phyloP scores from a whole-genome alignment of 1,140 invertebrate species.

The Papilio dardanus region DNA sequence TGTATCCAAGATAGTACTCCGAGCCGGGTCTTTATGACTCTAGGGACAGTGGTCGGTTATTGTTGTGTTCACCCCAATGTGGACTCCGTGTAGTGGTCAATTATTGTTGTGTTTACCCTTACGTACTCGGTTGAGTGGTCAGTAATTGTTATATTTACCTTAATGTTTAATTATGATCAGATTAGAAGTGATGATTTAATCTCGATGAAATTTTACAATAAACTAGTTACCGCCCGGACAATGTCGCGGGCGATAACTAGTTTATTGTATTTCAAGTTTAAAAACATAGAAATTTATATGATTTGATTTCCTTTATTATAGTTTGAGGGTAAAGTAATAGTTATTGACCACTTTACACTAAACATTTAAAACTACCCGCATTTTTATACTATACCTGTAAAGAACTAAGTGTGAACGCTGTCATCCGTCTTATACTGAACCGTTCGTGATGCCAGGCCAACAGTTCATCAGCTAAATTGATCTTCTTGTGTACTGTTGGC shows the following conservation, averaged over 20 bases:
- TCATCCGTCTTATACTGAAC: conserved; percentile 95
- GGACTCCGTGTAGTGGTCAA: neutral
- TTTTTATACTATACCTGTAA: conserved; percentile 63
- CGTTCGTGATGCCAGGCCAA: conserved; percentile 99
- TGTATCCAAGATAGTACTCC: conserved; percentile 60
- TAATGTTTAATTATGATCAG: neutral
- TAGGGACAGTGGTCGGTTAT: conserved; percentile 39
- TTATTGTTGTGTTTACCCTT: neutral
- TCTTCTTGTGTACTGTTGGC: conserved; percentile 94
- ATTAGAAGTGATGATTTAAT: no score
- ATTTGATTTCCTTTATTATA: no score
- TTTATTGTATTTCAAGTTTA: no score
- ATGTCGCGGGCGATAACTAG: no score
- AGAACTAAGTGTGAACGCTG: conserved; percentile 95
- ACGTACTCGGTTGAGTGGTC: neutral
- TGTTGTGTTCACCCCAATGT: neutral
- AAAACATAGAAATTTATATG: no score
- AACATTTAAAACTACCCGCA: no score
- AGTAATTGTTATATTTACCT: neutral
- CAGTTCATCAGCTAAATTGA: conserved; percentile 96
- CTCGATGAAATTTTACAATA: no score
- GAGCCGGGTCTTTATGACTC: conserved; percentile 67
- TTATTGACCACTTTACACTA: no score
- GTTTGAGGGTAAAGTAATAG: no score
- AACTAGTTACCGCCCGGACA: no score